Conservation (phyloP, 2,113 vertebrate species). For the Pseudorasbora parva region DNA sequence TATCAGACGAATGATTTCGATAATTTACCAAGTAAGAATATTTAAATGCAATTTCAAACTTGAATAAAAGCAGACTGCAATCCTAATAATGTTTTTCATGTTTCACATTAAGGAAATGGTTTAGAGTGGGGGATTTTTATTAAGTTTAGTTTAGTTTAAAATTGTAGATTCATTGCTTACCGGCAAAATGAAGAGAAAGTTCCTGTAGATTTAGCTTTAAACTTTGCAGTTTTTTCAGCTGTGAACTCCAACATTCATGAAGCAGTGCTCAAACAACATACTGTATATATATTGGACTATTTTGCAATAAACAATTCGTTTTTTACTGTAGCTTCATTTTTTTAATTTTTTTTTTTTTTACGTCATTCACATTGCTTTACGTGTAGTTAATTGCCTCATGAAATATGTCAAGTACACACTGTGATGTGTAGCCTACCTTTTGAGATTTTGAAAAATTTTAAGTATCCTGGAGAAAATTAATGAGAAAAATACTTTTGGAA, state of each 20-base stretch:
- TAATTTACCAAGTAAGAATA: not conserved
- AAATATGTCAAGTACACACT: not conserved
- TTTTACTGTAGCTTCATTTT: too few relatives aligned
- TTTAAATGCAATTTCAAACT: not conserved
- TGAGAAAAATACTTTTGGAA: not conserved
- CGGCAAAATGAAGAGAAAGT: not conserved
- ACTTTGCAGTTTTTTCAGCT: too few relatives aligned
- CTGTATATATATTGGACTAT: not conserved
- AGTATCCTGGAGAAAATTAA: not conserved
- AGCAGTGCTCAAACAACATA: not conserved
- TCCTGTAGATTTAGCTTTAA: not conserved
- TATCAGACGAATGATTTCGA: not conserved
- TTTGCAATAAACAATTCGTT: not conserved
- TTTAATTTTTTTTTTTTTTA: too few relatives aligned
- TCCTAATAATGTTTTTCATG: not conserved
- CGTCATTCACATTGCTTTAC: not conserved
- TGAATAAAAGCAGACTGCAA: not conserved
- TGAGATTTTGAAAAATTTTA: not conserved
- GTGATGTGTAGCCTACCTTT: not conserved
- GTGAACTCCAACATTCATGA: not conserved
- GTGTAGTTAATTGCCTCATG: not conserved
- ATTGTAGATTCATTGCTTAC: not conserved
- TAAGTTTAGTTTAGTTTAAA: not conserved
- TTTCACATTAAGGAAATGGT: too few relatives aligned
- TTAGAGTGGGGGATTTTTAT: not conserved